A percentile compares a stretch with the other conserved stretches of the same genome.
Evolutionary conservation across 1,140 invertebrate genomes (phyloP).

Genomic region (Drosophila nikananu): DNA sequence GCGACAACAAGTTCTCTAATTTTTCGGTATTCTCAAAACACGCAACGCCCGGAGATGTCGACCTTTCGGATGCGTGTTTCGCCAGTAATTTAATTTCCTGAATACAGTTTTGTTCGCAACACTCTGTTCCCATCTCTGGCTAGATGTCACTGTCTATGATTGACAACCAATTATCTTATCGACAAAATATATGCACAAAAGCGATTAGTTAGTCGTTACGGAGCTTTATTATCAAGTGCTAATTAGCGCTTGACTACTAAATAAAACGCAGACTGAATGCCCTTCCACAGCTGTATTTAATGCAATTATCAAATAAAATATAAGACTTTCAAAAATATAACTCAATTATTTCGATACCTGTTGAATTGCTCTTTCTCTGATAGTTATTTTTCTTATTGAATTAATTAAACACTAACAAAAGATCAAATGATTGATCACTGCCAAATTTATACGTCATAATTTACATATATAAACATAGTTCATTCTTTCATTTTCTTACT

Average conservation of each 20-base stretch:
- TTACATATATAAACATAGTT: too few species aligned
- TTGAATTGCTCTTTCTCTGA: neutral
- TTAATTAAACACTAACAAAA: neutral
- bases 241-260: neutral
- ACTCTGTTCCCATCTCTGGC: slow-evolving; percentile 1
- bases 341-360: neutral
- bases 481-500: too few species aligned
- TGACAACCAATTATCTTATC: slow-evolving; percentile 14
- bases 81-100: slow-evolving; percentile 33
- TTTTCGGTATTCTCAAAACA: slow-evolving; percentile 29
- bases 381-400: neutral
- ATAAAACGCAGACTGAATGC: neutral
- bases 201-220: neutral
- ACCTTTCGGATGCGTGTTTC: slow-evolving; percentile 36
- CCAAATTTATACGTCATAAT: neutral
- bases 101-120: slow-evolving; percentile 8
- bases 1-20: slow-evolving; percentile 37
- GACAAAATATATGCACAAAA: slow-evolving; percentile 5
- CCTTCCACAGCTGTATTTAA: too few species aligned
- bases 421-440: neutral
- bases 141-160: neutral
- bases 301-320: neutral
- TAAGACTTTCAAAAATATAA: neutral
- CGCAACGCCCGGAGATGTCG: slow-evolving; percentile 32
- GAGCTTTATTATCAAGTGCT: neutral